Evolutionary conservation across 2,888 invertebrate genomes (phyloP), one percentile per base, ranked within the genome.

Genomic region (Cheilosia vulpina): DNA sequence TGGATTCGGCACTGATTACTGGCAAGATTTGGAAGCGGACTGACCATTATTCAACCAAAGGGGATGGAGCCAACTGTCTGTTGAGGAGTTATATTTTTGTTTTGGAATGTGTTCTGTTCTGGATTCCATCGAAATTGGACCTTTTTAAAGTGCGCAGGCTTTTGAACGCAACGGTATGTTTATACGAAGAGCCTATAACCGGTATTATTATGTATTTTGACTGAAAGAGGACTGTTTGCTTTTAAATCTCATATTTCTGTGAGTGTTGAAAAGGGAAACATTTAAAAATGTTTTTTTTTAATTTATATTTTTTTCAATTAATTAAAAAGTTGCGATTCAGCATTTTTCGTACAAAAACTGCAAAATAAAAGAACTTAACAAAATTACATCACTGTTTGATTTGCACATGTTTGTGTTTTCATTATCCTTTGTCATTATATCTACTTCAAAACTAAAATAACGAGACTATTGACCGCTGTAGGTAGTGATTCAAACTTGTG

Each of bases 41-140:
- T 84, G 75, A 76, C 58, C 60, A 71, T 41, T 66, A 50, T 71
- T 66, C 31, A 47, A 71, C 58, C 21, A 21, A 41, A 55, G 53
- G 47, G 52, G 57, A 43, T 69, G 63, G 45, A 69, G 53, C 27
- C 45, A 80, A 79, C 79, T 53, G 53, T 55, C 65, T 71, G 80
- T 66, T 71, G 80, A 66, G 52, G 66, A 71, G 75, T 45, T 71
- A 66, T 79, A n/a, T n/a, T n/a, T n/a, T 71, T 71, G 65, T 71
- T 53, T 76, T 84, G 84, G 84, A 84, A 65, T 79, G 63, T 71
- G 84, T 84, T 84, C 84, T 84, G 80, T 84, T 84, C 84, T 84
- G 80, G 80, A 80, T 84, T 80, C 65, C 71, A 43, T 66, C 21
- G 24, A 19, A 68, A 73, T 57, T 75, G 80, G 84, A 84, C 53